Percentiles rank a stretch among this genome's conserved stretches.
These are phyloP conservation scores for Eristalis tenax DNA, from an alignment of 2,888 invertebrate genomes.

Conservation along the genomic window DNA sequence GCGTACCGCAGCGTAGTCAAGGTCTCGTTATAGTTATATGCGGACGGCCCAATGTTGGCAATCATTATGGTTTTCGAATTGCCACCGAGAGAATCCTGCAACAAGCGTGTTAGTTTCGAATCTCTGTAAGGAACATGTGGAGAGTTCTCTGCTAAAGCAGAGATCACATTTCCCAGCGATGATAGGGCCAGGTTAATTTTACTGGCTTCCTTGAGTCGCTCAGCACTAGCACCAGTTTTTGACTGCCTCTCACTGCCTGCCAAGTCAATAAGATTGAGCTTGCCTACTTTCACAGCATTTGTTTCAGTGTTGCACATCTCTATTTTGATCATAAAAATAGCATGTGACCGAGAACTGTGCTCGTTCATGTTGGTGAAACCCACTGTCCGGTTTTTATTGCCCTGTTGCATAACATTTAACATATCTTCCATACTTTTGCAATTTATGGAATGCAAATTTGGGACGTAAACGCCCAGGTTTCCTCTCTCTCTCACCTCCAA, in stretches of 20 bases:
- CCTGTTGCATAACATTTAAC: constrained; percentile 94
- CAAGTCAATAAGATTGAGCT: constrained; percentile 97
- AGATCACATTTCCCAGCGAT: constrained; percentile 99
- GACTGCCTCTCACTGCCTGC: constrained; percentile 99
- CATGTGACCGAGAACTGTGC: constrained; percentile 98
- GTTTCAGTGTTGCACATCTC: constrained; percentile 92
- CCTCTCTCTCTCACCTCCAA: constrained; percentile 86
- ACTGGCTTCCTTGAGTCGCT: constrained; percentile 96
- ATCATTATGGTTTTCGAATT: constrained; percentile 99
- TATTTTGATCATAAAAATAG: constrained; percentile 98
- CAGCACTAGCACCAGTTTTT: constrained; percentile 97
- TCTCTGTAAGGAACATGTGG: constrained; percentile 98
- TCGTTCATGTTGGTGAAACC: constrained; percentile 99
- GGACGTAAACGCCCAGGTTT: constrained; percentile 94
- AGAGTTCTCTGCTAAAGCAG: constrained; percentile 96
- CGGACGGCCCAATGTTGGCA: constrained; percentile 98
- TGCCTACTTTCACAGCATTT: constrained; percentile 88
- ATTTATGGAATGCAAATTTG: constrained; percentile 95
- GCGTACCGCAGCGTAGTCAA: constrained; percentile 98
- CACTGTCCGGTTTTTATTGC: constrained; percentile 96
- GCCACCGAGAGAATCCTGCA: constrained; percentile 99
- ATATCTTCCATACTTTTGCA: constrained; percentile 97
- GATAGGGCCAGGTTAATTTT: constrained; percentile 98
- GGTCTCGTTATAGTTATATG: constrained; percentile 98
- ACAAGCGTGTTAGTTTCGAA: constrained; percentile 96